Conservation (phyloP, 2,888 invertebrate species). For the Deroplatys truncata region DNA sequence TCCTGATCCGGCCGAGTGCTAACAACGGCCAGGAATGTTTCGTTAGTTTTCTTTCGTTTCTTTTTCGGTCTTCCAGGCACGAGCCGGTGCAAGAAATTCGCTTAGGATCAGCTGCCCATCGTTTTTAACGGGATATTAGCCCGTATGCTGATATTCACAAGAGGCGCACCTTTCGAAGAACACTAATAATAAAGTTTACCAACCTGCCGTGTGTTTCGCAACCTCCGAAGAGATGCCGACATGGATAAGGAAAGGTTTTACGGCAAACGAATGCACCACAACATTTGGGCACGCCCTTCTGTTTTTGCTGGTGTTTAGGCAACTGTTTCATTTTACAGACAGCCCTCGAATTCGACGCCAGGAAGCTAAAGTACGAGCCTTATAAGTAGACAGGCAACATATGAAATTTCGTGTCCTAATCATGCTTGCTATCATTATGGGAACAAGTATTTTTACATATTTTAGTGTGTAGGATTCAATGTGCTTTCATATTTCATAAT, state of each 20-base stretch:
- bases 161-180: neutral
- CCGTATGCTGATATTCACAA: neutral
- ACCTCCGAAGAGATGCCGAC: neutral
- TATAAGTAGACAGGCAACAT: too few relatives aligned
- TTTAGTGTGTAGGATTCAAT: too few relatives aligned
- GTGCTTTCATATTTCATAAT: too few relatives aligned
- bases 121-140: neutral
- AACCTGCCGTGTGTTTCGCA: neutral
- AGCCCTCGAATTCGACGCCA: too few relatives aligned
- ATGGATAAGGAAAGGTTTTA: neutral
- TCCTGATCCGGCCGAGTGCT: neutral
- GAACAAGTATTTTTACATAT: too few relatives aligned
- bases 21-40: neutral
- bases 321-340: too few relatives aligned
- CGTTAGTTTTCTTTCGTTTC: neutral
- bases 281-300: too few relatives aligned
- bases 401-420: too few relatives aligned
- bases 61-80: neutral
- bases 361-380: too few relatives aligned
- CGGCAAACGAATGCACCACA: neutral
- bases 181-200: neutral
- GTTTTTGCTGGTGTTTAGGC: too few relatives aligned
- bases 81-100: neutral
- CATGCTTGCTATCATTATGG: too few relatives aligned
- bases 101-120: neutral